Conservation (phyloP, 2,888 invertebrate species). For the Loripinus fragilis region DNA sequence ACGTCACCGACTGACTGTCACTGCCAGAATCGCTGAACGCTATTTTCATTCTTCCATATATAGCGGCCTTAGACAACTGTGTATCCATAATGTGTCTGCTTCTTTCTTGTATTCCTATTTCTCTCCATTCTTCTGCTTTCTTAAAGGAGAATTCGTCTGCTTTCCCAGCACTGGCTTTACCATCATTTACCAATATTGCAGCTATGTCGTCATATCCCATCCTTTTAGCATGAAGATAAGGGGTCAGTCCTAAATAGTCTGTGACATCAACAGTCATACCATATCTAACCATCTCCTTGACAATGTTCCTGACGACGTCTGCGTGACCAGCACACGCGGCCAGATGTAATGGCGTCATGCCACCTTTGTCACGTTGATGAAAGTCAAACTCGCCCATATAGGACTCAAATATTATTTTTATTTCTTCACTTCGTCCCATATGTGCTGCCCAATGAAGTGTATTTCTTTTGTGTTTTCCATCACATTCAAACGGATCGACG, state of each 20-base stretch:
- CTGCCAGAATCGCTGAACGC: not conserved
- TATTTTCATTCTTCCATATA: constrained; percentile 2
- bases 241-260: constrained; percentile 77
- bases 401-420: constrained; percentile 65
- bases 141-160: constrained; percentile 68
- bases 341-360: constrained; percentile 77
- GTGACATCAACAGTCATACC: constrained; percentile 75
- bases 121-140: constrained; percentile 73
- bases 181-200: constrained; percentile 66
- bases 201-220: constrained; percentile 73
- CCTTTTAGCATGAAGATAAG: constrained; percentile 77
- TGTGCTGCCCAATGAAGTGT: constrained; percentile 75
- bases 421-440: constrained; percentile 68
- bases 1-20: not conserved
- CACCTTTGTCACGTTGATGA: constrained; percentile 70
- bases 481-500: constrained; percentile 67
- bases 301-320: constrained; percentile 66
- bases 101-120: constrained; percentile 72
- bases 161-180: constrained; percentile 68
- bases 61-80: not conserved
- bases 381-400: constrained; percentile 77
- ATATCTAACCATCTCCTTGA: constrained; percentile 70
- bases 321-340: constrained; percentile 71
- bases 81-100: constrained; percentile 28
- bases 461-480: constrained; percentile 65